These are phyloP conservation scores for Eulithis prunata DNA, from an alignment of 2,888 invertebrate species.

Conservation along the genomic window DNA sequence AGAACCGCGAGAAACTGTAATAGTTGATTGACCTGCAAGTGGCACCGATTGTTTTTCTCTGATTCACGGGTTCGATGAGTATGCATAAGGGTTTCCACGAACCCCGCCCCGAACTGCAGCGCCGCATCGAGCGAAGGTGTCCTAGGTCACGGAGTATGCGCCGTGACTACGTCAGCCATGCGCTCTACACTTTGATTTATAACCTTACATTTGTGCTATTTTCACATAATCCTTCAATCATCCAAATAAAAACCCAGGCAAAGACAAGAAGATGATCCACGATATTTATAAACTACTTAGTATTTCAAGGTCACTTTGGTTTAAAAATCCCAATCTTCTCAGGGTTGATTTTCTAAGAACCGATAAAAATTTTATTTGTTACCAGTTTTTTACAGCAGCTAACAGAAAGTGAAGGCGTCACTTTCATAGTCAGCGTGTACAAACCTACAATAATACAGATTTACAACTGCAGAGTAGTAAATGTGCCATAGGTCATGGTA, in stretches of 20 bases:
- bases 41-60: not conserved
- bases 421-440: too few species aligned
- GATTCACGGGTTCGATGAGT: not conserved
- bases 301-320: too few species aligned
- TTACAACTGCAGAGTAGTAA: not conserved
- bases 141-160: slow-evolving; percentile 53
- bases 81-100: slow-evolving; percentile 15
- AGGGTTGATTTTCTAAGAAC: too few species aligned
- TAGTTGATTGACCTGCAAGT: not conserved
- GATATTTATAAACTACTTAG: too few species aligned
- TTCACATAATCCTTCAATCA: not conserved
- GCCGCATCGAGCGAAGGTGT: slow-evolving; percentile 26
- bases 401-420: too few species aligned
- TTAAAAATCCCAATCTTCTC: too few species aligned
- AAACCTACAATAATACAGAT: too few species aligned
- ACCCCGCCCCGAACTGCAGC: slow-evolving; percentile 12
- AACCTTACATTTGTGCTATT: not conserved
- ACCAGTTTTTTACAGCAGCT: too few species aligned
- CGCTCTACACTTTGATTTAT: slow-evolving; percentile 4
- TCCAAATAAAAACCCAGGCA: too few species aligned
- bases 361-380: too few species aligned
- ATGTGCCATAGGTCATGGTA: slow-evolving; percentile 17
- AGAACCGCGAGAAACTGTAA: not conserved
- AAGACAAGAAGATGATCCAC: too few species aligned
- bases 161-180: slow-evolving; percentile 29